Percentiles rank a stretch among this genome's conserved stretches.
Evolutionary conservation across 2,888 invertebrate species (phyloP).

Genomic region (Branchellion lobata): DNA sequence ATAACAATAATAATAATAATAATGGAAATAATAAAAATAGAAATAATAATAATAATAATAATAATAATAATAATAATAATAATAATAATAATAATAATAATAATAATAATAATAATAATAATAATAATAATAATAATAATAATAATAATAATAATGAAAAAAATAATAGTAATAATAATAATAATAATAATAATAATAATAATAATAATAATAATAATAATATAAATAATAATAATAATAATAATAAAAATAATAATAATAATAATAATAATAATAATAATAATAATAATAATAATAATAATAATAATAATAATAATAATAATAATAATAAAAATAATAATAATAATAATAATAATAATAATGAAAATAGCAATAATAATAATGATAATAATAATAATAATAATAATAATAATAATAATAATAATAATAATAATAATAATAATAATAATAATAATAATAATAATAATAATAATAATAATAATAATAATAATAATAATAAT

Average conservation of each 20-base stretch:
- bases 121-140: not conserved
- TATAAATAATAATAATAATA: not conserved
- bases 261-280: not conserved
- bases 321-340: not conserved
- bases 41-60: slow-evolving; percentile 10
- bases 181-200: not conserved
- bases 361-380: not conserved
- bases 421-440: no score
- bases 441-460: not conserved
- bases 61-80: not conserved
- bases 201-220: not conserved
- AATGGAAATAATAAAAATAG: not conserved
- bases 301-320: not conserved
- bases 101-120: not conserved
- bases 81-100: not conserved
- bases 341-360: no score
- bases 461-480: not conserved
- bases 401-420: not conserved
- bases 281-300: not conserved
- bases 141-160: not conserved
- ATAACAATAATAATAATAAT: not conserved
- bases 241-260: not conserved
- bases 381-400: no score
- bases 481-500: not conserved
- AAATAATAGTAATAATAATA: not conserved